Evolutionary conservation across 2,113 vertebrate genomes (phyloP).

Genomic region (Corythornis vintsioides): DNA sequence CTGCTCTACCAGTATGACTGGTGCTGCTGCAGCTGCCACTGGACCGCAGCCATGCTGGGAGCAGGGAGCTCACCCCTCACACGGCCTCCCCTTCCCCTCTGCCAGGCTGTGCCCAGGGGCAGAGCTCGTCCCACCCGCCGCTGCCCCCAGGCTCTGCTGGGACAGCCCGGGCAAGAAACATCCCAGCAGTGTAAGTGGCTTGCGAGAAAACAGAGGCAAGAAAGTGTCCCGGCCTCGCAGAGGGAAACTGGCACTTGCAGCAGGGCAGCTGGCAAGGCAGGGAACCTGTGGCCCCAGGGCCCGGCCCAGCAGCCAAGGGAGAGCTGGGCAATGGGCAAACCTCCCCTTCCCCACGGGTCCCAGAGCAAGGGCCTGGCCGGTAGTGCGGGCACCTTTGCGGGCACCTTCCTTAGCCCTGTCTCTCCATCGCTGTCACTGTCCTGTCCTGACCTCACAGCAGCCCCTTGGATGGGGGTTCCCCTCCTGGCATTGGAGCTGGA

Average conservation of each 20-base stretch:
- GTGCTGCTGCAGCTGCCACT: accelerated
- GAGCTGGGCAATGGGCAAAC: neutral
- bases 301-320: neutral
- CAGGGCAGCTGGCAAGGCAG: neutral
- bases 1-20: neutral
- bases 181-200: too few species aligned
- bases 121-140: neutral
- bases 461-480: too few species aligned
- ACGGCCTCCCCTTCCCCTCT: neutral
- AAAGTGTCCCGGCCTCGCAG: neutral
- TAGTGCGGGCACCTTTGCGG: neutral
- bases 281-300: neutral
- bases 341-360: accelerated
- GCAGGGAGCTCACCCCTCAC: neutral
- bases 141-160: neutral
- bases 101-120: accelerated
- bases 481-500: neutral
- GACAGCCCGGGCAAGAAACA: neutral
- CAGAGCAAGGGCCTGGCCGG: neutral
- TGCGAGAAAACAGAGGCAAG: neutral
- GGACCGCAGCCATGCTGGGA: neutral
- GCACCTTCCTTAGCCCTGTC: neutral
- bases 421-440: accelerated
- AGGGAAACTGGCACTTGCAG: neutral
- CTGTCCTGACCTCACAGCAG: neutral